Conservation (phyloP, 2,888 invertebrate genomes). For the Trachelus iudaicus region DNA sequence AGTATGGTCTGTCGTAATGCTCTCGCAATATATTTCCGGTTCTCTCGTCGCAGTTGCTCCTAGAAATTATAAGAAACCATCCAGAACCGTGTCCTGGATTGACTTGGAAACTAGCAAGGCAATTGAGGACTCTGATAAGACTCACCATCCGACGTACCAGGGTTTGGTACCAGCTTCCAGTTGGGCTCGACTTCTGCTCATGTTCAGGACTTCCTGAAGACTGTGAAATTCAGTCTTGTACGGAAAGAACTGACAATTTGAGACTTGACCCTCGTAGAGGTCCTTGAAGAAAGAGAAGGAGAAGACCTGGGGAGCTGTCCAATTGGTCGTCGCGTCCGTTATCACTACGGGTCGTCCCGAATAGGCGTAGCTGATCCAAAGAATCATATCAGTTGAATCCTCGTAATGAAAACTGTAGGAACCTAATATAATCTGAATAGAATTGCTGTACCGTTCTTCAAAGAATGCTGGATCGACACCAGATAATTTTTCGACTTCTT, state of each 20-base stretch:
- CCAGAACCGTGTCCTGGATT: no score
- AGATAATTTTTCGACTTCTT: constrained; percentile 73
- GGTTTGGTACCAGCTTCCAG: constrained; percentile 72
- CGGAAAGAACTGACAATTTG: constrained; percentile 92
- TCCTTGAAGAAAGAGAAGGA: constrained; percentile 85
- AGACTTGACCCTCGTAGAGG: constrained; percentile 71
- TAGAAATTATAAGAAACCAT: constrained; percentile 43
- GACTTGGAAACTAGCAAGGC: no score
- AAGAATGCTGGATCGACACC: constrained; percentile 78
- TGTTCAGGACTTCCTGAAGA: constrained; percentile 84
- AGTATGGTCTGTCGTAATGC: constrained; percentile 88
- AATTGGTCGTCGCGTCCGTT: constrained; percentile 82
- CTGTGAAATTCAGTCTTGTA: constrained; percentile 88
- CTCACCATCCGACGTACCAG: constrained; percentile 81
- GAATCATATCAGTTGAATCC: constrained; percentile 16
- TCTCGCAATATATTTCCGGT: constrained; percentile 81
- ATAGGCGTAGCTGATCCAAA: constrained; percentile 72
- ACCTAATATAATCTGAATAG: not conserved
- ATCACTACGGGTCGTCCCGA: constrained; percentile 85
- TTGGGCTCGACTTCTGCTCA: constrained; percentile 78
- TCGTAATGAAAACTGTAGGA: not conserved
- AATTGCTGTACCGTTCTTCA: constrained; percentile 70
- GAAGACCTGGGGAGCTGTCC: constrained; percentile 84
- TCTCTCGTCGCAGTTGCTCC: constrained; percentile 94
- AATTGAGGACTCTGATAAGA: constrained; percentile 16